phyloP scores from a whole-genome alignment of 2,113 vertebrate species.

The Microtus ochrogaster region DNA sequence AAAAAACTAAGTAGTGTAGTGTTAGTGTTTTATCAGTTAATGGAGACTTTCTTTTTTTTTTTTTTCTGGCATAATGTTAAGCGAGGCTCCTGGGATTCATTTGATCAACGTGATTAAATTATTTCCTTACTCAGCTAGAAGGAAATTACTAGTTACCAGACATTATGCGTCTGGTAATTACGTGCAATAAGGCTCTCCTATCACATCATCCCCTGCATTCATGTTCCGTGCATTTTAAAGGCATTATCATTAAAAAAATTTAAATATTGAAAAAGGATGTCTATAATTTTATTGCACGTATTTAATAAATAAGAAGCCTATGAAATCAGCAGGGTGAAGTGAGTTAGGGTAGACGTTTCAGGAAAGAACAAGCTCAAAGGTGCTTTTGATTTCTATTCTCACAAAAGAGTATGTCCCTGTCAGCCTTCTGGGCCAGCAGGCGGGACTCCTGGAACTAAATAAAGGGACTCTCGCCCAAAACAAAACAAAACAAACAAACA shows the following conservation, averaged over 20 bases:
- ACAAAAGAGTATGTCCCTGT: constrained; percentile 72
- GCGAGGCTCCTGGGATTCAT: constrained; percentile 92
- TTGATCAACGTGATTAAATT: constrained; percentile 96
- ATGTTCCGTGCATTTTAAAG: constrained; percentile 86
- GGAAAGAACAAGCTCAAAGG: constrained; percentile 47
- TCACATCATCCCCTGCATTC: constrained; percentile 87
- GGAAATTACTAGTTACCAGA: constrained; percentile 96
- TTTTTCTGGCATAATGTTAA: constrained; percentile 89
- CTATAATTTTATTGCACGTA: constrained; percentile 82
- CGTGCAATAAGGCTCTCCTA: constrained; percentile 90
- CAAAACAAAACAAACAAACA: not conserved
- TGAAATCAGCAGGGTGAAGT: constrained; percentile 72
- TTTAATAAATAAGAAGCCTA: constrained; percentile 82
- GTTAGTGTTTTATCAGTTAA: constrained; percentile 90
- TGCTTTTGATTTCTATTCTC: constrained; percentile 71
- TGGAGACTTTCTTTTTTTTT: constrained; percentile 83
- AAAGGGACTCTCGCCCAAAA: constrained; percentile 54
- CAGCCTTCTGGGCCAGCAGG: constrained; percentile 68
- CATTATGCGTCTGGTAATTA: constrained; percentile 94
- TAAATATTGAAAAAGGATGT: constrained; percentile 84
- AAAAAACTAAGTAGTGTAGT: not conserved
- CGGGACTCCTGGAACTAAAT: constrained; percentile 58
- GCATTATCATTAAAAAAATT: constrained; percentile 85
- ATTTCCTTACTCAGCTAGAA: constrained; percentile 95
- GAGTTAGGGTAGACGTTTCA: constrained; percentile 55